Percentiles rank a stretch among this genome's conserved stretches.
Conservation (phyloP, 1,140 invertebrate species). For the Onthophagus taurus region DNA sequence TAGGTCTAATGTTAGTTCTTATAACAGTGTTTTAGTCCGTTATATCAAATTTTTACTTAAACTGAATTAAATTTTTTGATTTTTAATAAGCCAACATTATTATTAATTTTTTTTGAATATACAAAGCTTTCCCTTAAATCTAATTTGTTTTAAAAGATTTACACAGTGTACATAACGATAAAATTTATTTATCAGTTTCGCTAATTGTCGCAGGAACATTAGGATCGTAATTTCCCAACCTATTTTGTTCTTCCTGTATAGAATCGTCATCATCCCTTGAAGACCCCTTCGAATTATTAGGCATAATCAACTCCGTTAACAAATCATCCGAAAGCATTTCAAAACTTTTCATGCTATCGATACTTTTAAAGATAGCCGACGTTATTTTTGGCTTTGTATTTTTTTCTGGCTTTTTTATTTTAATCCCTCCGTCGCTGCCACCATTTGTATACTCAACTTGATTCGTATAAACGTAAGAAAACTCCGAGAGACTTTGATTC, state of each 20-base stretch:
- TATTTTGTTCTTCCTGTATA: conserved; percentile 23
- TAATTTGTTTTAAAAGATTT: too few species aligned
- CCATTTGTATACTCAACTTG: conserved; percentile 61
- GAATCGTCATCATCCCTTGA: conserved; percentile 16
- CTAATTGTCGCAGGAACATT: too few species aligned
- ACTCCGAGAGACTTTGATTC: conserved; percentile 59
- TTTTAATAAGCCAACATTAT: too few species aligned
- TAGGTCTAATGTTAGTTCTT: too few species aligned
- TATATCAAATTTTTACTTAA: too few species aligned
- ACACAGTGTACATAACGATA: too few species aligned
- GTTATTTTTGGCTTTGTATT: conserved; percentile 56
- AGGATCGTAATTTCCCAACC: conserved; percentile 16
- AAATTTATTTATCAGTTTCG: too few species aligned
- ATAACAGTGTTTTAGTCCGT: too few species aligned
- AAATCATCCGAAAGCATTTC: conserved; percentile 10
- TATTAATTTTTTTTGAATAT: too few species aligned
- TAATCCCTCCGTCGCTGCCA: conserved; percentile 41
- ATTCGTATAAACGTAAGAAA: conserved; percentile 65
- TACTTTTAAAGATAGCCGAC: conserved; percentile 52
- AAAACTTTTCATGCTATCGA: conserved; percentile 16
- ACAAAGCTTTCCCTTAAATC: too few species aligned
- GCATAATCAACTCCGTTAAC: too few species aligned
- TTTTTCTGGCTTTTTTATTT: conserved; percentile 40
- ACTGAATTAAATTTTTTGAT: too few species aligned
- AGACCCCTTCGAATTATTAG: conserved; percentile 2